Conservation (phyloP, 2,797 vertebrate genomes). For the Eulemur coronatus region DNA sequence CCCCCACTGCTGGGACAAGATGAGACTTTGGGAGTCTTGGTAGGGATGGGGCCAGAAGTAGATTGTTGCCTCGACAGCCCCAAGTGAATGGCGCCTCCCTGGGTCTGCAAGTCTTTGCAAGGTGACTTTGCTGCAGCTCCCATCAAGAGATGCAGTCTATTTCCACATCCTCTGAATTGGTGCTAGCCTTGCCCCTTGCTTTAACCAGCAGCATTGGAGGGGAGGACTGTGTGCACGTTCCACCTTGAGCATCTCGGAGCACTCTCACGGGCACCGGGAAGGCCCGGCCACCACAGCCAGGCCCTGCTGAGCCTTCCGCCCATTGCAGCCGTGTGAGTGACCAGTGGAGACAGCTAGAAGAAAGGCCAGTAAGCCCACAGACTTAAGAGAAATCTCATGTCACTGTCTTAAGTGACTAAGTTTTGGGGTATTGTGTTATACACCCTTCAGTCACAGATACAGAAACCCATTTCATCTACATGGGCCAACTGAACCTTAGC, state of each 20-base stretch:
- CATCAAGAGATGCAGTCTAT: not conserved
- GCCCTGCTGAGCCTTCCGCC: not conserved
- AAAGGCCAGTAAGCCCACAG: not conserved
- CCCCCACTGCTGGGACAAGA: not conserved
- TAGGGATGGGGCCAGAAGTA: no score
- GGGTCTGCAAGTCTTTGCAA: not conserved
- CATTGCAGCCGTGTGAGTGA: not conserved
- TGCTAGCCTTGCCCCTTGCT: not conserved
- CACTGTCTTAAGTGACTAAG: not conserved
- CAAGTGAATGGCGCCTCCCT: fast-evolving
- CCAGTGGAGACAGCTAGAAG: not conserved
- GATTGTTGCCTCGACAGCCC: no score
- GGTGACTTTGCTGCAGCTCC: not conserved
- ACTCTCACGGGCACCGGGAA: not conserved
- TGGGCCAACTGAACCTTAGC: not conserved
- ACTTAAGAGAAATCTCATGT: no score
- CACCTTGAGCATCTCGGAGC: no score
- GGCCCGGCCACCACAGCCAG: no score
- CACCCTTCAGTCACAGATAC: not conserved
- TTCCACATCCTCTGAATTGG: not conserved
- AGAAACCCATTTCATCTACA: not conserved
- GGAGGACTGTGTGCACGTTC: no score
- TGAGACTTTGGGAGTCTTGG: not conserved
- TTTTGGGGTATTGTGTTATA: not conserved
- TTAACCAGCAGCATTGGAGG: not conserved